Conservation (phyloP, 2,113 vertebrate species). For the Aldabrachelys gigantea region DNA sequence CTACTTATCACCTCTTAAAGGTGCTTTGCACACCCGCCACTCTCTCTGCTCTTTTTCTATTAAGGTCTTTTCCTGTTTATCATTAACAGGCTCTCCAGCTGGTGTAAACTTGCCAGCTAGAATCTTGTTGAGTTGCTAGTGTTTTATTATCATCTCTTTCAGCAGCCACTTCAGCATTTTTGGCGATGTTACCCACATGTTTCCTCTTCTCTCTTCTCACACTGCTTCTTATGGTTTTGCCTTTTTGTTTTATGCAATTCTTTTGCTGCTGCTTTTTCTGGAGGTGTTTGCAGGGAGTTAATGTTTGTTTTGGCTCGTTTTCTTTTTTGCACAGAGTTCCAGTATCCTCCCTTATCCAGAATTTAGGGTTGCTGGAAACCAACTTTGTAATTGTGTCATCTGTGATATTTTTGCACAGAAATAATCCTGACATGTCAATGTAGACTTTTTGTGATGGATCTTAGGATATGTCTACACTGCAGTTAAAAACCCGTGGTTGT, state of each 20-base stretch:
- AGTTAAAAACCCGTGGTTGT: background rate
- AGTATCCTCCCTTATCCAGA: background rate
- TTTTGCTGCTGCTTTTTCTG: background rate
- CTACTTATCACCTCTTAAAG: slow-evolving; percentile 2
- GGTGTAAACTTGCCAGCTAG: background rate
- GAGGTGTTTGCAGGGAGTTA: slow-evolving; percentile 20
- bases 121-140: background rate
- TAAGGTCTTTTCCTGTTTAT: background rate
- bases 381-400: slow-evolving; percentile 39
- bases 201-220: background rate
- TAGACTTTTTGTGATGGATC: background rate
- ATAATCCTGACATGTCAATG: background rate
- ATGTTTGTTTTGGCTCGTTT: background rate
- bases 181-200: background rate
- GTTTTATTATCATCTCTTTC: background rate
- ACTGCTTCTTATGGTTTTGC: background rate
- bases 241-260: background rate
- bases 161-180: background rate
- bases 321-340: background rate
- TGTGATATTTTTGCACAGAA: background rate
- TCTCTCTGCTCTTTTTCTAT: background rate
- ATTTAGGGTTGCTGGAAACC: slow-evolving; percentile 46
- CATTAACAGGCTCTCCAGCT: background rate
- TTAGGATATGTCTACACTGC: background rate
- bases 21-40: background rate